These are phyloP conservation scores for Parascotia fuliginaria DNA, from an alignment of 2,888 invertebrate genomes.

Conservation along the genomic window DNA sequence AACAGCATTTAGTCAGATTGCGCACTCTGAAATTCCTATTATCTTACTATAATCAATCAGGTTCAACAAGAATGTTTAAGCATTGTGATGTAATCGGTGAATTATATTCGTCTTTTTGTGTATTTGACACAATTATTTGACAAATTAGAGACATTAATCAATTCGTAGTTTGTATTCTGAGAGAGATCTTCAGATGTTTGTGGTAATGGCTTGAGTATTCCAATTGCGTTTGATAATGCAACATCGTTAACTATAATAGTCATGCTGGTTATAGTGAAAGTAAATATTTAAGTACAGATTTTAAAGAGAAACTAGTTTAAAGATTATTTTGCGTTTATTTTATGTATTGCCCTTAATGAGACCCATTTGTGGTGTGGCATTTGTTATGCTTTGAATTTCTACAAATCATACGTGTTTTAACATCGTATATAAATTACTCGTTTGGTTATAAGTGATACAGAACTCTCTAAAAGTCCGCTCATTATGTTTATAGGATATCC, in stretches of 20 bases:
- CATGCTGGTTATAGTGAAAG: conserved; percentile 12
- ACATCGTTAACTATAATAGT: conserved; percentile 16
- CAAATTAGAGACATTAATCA: conserved; percentile 40
- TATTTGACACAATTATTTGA: conserved; percentile 38
- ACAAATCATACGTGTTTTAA: background rate
- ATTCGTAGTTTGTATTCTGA: conserved; percentile 27
- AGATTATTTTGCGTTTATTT: conserved; percentile 3
- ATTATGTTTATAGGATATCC: too few relatives aligned
- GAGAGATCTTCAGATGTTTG: conserved; percentile 21
- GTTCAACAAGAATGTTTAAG: conserved; percentile 37
- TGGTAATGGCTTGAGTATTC: conserved; percentile 9
- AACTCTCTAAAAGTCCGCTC: too few relatives aligned
- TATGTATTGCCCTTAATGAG: conserved; percentile 7
- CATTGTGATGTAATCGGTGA: conserved; percentile 34
- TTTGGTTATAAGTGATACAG: too few relatives aligned
- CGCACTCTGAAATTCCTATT: conserved; percentile 26
- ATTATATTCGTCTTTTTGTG: conserved; percentile 39
- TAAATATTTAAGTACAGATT: conserved; percentile 6
- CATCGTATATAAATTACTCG: background rate
- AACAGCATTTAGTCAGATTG: conserved; percentile 49
- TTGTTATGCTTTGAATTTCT: background rate
- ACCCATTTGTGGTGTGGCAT: background rate
- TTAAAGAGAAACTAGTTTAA: conserved; percentile 8
- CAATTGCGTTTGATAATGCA: conserved; percentile 24
- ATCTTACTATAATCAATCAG: conserved; percentile 42